Conservation (phyloP, 2,888 invertebrate species). For the Lacanobia wlatinum region DNA sequence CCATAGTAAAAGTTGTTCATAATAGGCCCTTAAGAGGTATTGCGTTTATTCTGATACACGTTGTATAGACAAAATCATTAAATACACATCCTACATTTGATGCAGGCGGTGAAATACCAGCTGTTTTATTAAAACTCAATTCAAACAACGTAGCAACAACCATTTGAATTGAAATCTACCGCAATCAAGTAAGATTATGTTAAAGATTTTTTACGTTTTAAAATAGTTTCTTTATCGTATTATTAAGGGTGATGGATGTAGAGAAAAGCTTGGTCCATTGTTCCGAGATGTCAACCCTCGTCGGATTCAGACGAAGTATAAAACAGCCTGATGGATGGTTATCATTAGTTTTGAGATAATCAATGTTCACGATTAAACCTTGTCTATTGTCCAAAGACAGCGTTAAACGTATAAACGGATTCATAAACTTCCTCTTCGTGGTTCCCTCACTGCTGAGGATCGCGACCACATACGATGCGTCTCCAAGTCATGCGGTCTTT, state of each 20-base stretch:
- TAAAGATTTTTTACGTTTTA: conserved; percentile 1
- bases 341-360: conserved; percentile 8
- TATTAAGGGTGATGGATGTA: not conserved
- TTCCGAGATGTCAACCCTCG: conserved; percentile 33
- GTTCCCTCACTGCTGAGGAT: not conserved
- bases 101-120: not conserved
- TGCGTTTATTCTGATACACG: no score
- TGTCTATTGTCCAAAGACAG: conserved; percentile 1
- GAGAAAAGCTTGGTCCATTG: conserved; percentile 24
- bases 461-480: not conserved
- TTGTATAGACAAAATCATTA: no score
- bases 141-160: not conserved
- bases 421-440: not conserved
- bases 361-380: conserved; percentile 11
- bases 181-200: not conserved
- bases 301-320: conserved; percentile 14
- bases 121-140: not conserved
- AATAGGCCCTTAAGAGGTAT: no score
- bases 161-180: not conserved
- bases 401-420: not conserved
- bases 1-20: no score
- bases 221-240: conserved; percentile 18
- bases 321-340: conserved; percentile 28
- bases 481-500: no score
- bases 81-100: not conserved